A percentile compares a stretch with the other conserved stretches of the same genome.
Evolutionary conservation across 2,888 invertebrate species (phyloP).

Genomic region (Ephialtes manifestator): DNA sequence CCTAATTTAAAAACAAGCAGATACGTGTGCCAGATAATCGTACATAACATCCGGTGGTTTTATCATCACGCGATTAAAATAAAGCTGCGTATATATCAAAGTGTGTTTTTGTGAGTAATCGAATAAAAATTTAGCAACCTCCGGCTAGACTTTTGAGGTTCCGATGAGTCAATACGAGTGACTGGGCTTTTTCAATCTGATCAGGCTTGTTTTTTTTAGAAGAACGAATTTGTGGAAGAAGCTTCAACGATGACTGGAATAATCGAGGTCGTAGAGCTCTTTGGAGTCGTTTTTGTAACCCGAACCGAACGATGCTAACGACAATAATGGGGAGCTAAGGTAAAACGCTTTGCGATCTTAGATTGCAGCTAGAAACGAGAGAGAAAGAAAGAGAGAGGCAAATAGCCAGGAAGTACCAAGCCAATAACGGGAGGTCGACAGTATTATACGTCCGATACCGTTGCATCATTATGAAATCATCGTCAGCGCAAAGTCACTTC

Average conservation of each 20-base stretch:
- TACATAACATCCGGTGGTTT: neutral
- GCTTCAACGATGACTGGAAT: neutral
- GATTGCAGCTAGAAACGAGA: neutral
- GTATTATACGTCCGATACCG: constrained; percentile 70
- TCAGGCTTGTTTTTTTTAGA: neutral
- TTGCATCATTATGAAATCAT: constrained; percentile 80
- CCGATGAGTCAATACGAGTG: neutral
- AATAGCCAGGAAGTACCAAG: constrained; percentile 40
- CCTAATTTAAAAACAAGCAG: neutral
- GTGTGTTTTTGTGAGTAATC: neutral
- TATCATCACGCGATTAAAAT: neutral
- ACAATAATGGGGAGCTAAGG: neutral
- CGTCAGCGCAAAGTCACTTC: constrained; percentile 44
- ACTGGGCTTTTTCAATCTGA: neutral
- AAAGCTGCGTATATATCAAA: neutral
- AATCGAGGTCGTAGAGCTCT: neutral
- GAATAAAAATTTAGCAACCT: neutral
- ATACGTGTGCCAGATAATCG: neutral
- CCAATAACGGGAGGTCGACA: constrained; percentile 68
- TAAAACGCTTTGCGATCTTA: constrained; percentile 16
- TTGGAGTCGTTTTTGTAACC: neutral
- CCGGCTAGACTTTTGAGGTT: neutral
- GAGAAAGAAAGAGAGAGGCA: constrained; percentile 6
- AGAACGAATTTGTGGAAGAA: neutral
- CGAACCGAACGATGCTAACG: neutral